These are phyloP conservation scores for Meteorus colon DNA, from an alignment of 2,888 invertebrate species.

Conservation along the genomic window DNA sequence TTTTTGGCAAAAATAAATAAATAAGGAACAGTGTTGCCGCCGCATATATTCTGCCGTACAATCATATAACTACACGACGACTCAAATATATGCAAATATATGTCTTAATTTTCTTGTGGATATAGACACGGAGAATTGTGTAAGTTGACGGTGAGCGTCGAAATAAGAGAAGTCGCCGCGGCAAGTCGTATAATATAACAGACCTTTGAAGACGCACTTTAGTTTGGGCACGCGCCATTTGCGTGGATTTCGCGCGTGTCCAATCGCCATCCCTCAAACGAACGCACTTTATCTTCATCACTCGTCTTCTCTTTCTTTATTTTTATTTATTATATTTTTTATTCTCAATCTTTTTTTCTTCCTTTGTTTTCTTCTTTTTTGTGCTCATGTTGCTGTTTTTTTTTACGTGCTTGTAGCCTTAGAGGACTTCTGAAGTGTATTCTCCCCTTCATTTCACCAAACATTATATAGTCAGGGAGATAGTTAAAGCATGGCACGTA, in stretches of 20 bases:
- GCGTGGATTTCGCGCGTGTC: constrained; percentile 61
- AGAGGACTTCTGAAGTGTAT: no score
- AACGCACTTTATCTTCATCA: constrained; percentile 47
- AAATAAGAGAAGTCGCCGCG: constrained; percentile 36
- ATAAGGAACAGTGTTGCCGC: background rate
- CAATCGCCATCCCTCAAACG: constrained; percentile 64
- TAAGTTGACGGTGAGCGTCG: constrained; percentile 43
- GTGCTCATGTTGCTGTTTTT: background rate
- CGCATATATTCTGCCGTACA: background rate
- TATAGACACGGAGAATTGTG: constrained; percentile 36
- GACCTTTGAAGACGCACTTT: constrained; percentile 53
- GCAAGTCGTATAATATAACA: constrained; percentile 33
- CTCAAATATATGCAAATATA: background rate
- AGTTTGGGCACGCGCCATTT: constrained; percentile 63
- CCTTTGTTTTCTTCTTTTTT: background rate
- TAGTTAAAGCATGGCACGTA: constrained; percentile 13
- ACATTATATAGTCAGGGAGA: background rate
- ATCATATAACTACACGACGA: constrained; percentile 15
- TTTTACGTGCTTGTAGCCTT: no score
- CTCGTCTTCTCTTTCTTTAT: constrained; percentile 40
- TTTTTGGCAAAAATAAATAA: background rate
- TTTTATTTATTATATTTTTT: constrained; percentile 3
- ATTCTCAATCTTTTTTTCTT: background rate
- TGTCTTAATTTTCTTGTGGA: constrained; percentile 23
- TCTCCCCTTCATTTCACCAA: no score